phyloP scores from a whole-genome alignment of 2,113 vertebrate species.

The Xenopus borealis region DNA sequence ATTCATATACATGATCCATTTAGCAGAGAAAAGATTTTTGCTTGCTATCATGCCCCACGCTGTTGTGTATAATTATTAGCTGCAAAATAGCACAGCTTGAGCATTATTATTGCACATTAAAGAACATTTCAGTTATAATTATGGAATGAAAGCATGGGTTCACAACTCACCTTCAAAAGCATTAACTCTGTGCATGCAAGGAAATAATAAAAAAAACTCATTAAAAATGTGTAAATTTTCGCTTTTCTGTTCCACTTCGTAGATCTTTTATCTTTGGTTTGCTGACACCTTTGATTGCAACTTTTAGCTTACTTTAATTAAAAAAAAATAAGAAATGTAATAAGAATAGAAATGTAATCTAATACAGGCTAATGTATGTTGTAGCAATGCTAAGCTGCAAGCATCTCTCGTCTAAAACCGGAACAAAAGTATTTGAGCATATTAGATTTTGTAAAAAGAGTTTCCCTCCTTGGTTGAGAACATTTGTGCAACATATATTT shows the following conservation, averaged over 20 bases:
- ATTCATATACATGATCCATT: slow-evolving; percentile 49
- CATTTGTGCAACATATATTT: too few species aligned
- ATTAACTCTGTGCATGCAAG: slow-evolving; percentile 58
- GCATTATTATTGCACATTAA: slow-evolving; percentile 79
- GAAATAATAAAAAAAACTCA: slow-evolving; percentile 54
- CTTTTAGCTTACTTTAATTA: slow-evolving; percentile 63
- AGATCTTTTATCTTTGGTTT: slow-evolving; percentile 46
- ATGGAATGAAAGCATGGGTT: slow-evolving; percentile 72
- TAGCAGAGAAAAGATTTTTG: slow-evolving; percentile 59
- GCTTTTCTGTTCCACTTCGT: slow-evolving; percentile 57
- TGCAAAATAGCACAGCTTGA: slow-evolving; percentile 80
- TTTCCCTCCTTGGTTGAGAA: too few species aligned
- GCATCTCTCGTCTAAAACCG: slow-evolving; percentile 3
- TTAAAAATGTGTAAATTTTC: slow-evolving; percentile 56
- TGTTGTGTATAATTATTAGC: slow-evolving; percentile 82
- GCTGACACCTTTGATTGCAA: slow-evolving; percentile 54
- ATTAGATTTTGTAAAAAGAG: too few species aligned
- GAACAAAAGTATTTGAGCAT: too few species aligned
- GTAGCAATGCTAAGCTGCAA: slow-evolving; percentile 23
- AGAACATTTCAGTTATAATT: slow-evolving; percentile 81
- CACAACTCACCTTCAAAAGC: slow-evolving; percentile 71
- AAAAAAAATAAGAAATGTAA: slow-evolving; percentile 45
- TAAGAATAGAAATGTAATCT: slow-evolving; percentile 47
- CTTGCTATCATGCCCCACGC: slow-evolving; percentile 69
- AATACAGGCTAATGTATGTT: slow-evolving; percentile 47